These are phyloP conservation scores for Hyles euphorbiae DNA, from an alignment of 1,140 invertebrate species.

Conservation along the genomic window DNA sequence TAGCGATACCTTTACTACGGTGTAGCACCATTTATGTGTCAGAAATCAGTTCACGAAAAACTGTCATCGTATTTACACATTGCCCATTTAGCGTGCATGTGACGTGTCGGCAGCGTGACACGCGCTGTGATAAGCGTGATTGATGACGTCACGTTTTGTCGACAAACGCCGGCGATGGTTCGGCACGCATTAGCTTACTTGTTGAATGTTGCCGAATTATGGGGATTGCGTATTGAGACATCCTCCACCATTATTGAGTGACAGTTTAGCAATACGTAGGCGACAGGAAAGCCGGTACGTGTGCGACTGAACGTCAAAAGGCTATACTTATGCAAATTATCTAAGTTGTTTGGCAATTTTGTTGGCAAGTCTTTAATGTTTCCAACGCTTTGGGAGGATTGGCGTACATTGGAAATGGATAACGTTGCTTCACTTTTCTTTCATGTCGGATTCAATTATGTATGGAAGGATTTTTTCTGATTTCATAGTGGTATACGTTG, in stretches of 20 bases:
- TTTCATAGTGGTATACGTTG: too few species aligned
- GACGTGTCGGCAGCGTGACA: constrained; percentile 17
- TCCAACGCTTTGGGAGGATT: too few species aligned
- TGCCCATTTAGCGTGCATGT: constrained; percentile 14
- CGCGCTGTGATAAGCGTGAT: constrained; percentile 50
- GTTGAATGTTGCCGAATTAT: constrained; percentile 7
- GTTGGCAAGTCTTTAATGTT: too few species aligned
- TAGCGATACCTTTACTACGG: not conserved
- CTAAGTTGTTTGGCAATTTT: too few species aligned
- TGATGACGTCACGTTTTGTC: constrained; percentile 32
- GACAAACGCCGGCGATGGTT: constrained; percentile 5
- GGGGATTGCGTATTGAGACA: not conserved
- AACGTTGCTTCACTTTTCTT: too few species aligned
- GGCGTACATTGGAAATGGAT: too few species aligned
- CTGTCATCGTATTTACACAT: constrained; percentile 1
- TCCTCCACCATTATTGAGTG: constrained; percentile 15
- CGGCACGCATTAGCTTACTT: constrained; percentile 22
- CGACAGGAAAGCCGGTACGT: not conserved
- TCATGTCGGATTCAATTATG: too few species aligned
- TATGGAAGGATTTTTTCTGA: too few species aligned
- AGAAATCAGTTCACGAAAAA: constrained; percentile 3
- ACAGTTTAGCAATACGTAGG: constrained; percentile 10
- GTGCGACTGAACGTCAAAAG: too few species aligned
- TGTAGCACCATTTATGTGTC: not conserved
- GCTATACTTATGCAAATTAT: too few species aligned